Conservation (phyloP, 2,113 vertebrate species). For the Syngnathus floridae region DNA sequence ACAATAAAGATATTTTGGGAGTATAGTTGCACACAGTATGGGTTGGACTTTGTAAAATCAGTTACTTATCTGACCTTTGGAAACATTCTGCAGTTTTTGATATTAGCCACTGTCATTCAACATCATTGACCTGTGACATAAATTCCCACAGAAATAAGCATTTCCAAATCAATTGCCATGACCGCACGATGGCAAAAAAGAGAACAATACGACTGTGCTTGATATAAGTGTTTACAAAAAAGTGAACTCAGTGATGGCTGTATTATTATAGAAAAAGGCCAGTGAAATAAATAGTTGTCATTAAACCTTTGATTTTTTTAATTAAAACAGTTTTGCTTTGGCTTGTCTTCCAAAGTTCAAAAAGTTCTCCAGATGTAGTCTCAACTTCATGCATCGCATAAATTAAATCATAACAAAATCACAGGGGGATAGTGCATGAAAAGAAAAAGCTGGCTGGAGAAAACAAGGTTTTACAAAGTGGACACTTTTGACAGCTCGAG, state of each 20-base stretch:
- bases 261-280: background rate
- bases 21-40: background rate
- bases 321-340: background rate
- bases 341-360: background rate
- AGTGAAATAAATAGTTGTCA: background rate
- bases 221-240: background rate
- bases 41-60: background rate
- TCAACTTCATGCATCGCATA: background rate
- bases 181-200: background rate
- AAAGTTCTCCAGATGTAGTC: background rate
- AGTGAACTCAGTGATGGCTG: background rate
- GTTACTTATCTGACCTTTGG: background rate
- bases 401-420: slow-evolving; percentile 6
- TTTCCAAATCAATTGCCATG: background rate
- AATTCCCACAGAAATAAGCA: too few relatives aligned
- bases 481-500: slow-evolving; percentile 1
- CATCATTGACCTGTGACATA: too few relatives aligned
- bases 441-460: background rate
- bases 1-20: background rate
- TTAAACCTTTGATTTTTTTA: background rate
- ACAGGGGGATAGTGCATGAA: background rate
- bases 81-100: too few relatives aligned
- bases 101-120: too few relatives aligned
- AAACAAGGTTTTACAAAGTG: background rate
- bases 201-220: background rate